A percentile compares a stretch with the other conserved stretches of the same genome.
phyloP scores from a whole-genome alignment of 2,797 vertebrate species.

The Nasua narica region DNA sequence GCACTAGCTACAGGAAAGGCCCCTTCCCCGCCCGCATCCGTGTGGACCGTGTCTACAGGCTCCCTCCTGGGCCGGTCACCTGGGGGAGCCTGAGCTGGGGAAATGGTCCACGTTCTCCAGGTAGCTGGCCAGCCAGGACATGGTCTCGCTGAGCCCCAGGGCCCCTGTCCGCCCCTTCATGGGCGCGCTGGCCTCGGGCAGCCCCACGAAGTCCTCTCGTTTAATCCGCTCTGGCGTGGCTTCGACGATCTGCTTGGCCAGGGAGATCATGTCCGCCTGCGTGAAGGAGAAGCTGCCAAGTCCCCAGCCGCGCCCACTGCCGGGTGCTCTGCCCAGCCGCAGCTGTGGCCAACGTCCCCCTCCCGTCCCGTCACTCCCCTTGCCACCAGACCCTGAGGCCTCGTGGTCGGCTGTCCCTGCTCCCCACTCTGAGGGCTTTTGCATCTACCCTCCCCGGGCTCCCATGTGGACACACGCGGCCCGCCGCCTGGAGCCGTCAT shows the following conservation, averaged over 20 bases:
- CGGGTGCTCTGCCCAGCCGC: background rate
- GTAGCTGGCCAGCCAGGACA: conserved; percentile 92
- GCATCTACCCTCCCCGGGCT: background rate
- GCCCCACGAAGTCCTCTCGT: conserved; percentile 88
- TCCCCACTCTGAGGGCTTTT: background rate
- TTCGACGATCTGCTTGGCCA: conserved; percentile 93
- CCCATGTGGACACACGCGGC: background rate
- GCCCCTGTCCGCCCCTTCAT: conserved; percentile 87
- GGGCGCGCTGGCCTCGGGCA: conserved; percentile 80
- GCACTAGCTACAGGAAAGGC: background rate
- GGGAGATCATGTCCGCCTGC: conserved; percentile 92
- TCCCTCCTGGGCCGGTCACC: conserved; percentile 78
- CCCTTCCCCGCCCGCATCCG: background rate
- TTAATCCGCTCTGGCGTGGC: conserved; percentile 93
- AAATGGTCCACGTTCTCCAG: conserved; percentile 89
- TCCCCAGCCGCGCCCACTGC: background rate
- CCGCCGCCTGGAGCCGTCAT: background rate
- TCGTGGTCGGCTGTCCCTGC: background rate
- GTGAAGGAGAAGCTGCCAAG: background rate
- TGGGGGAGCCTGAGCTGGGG: conserved; percentile 81
- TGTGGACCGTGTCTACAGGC: background rate
- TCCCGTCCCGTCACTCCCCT: background rate
- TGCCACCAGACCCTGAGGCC: background rate
- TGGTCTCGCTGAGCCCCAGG: conserved; percentile 83
- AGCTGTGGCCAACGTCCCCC: background rate